Conservation (phyloP, 1,140 invertebrate species). For the Zaprionus kolodkinae region DNA sequence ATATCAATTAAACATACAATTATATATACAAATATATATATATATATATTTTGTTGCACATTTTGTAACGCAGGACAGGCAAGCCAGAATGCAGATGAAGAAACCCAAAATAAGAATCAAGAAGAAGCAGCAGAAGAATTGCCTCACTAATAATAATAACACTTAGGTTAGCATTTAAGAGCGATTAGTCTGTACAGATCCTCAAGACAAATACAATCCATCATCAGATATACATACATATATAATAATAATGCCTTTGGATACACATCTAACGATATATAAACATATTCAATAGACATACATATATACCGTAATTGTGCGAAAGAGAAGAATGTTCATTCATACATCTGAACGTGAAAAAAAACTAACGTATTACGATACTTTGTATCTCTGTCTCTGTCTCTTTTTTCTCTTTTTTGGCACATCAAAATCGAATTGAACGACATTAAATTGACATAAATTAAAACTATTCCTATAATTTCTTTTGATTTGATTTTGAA, state of each 20-base stretch:
- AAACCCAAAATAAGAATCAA: not conserved
- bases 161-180: slow-evolving; percentile 27
- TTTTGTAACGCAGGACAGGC: not conserved
- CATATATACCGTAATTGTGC: slow-evolving; percentile 6
- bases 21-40: slow-evolving; percentile 5
- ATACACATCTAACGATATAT: slow-evolving; percentile 3
- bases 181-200: slow-evolving; percentile 34
- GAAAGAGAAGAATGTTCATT: not conserved
- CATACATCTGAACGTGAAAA: not conserved
- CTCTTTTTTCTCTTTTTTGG: slow-evolving; percentile 19
- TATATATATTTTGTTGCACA: slow-evolving; percentile 15
- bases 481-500: not conserved
- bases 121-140: not conserved
- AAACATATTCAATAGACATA: slow-evolving; percentile 1
- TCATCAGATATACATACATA: not conserved
- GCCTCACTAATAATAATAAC: slow-evolving; percentile 14
- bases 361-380: slow-evolving; percentile 25
- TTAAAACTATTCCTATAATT: not conserved
- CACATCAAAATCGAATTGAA: slow-evolving; percentile 4
- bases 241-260: not conserved
- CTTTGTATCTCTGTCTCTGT: slow-evolving; percentile 17
- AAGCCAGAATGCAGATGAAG: not conserved
- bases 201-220: slow-evolving; percentile 19
- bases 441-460: slow-evolving; percentile 2
- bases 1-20: not conserved